Base-by-base conservation (phyloP, 2,888 invertebrate species). In the Drosophila mayaguana region DNA sequence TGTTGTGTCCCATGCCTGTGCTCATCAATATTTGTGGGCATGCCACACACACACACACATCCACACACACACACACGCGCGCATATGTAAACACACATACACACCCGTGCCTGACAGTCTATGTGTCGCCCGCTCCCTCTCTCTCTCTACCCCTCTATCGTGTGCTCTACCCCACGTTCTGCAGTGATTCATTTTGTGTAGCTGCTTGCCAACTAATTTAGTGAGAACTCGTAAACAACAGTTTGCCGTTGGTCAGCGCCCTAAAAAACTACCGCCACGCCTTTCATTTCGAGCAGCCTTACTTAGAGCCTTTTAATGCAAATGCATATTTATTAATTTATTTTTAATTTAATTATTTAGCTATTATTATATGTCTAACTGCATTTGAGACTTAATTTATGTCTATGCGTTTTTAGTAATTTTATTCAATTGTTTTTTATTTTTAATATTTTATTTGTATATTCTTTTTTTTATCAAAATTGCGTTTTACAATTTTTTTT, bases 321-420 rank as follows among this genome's bases (percentile, higher is more conserved):
- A 72, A 59, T 65, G 66, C 67, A 63, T 53, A 53, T 57, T 32
- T 60, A 60, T 63, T 69, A 67, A 77, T 69, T 79, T 25, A 75
- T 53, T 68, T 65, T 61, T 45, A 68, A 72, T 72, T 81, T 51
- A 64, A 40, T 59, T 69, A 63, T 42, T 78, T 70, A 51, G 62
- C 64, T 69, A 75, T 50, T 70, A 60, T 68, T 70, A 74, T 56
- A 65, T 90, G 80, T 85, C 87, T 90, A 90, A 90, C 91, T 85
- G 90, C 91, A 90, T 91, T 80, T 75, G 65, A 84, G 70, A 70
- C 50, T 75, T 62, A 75, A 64, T 72, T 80, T 74, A 86, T 83
- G 86, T 86, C 70, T 63, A 55, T 73, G 71, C 88, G 63, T 88
- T 80, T 86, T 61, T 54, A 36, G 34, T 53, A 38, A 28, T 65